These are phyloP conservation scores for Drosophila trapezifrons DNA, from an alignment of 1,140 invertebrate genomes.

Conservation along the genomic window DNA sequence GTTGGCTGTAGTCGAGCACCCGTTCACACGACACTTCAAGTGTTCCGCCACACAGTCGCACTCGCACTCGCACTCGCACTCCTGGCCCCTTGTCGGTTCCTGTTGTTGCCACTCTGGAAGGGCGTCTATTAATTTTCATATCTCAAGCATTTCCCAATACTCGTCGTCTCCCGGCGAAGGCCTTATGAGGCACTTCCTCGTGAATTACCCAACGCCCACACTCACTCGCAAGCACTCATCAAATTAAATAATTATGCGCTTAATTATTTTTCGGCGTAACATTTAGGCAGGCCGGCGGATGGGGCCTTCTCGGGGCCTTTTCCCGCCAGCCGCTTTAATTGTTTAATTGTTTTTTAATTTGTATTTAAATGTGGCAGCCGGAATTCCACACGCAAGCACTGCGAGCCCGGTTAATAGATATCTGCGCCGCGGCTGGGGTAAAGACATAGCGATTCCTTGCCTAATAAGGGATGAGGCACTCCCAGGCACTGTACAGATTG, in stretches of 20 bases:
- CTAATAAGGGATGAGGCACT: neutral
- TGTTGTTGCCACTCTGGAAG: constrained; percentile 39
- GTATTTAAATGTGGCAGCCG: constrained; percentile 39
- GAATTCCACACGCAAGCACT: constrained; percentile 5
- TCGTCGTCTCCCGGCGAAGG: constrained; percentile 2
- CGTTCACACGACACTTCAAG: constrained; percentile 49
- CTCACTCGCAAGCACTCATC: constrained; percentile 26
- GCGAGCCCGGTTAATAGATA: no score
- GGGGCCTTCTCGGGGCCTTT: no score
- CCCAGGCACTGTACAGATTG: constrained; percentile 11
- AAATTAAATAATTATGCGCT: constrained; percentile 74
- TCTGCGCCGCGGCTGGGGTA: neutral
- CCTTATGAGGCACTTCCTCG: constrained; percentile 43
- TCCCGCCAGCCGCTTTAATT: constrained; percentile 19
- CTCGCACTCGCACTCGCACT: no score
- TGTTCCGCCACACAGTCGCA: no score
- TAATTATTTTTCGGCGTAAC: constrained; percentile 57
- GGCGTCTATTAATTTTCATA: constrained; percentile 71
- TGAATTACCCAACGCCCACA: constrained; percentile 17
- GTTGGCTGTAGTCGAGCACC: constrained; percentile 11
- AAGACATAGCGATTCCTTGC: no score
- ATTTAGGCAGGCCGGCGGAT: neutral
- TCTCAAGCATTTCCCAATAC: constrained; percentile 59
- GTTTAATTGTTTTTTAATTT: constrained; percentile 65
- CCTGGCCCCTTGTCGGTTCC: constrained; percentile 4